These are phyloP conservation scores for Lasioglossum oenotherae DNA, from an alignment of 2,888 invertebrate genomes.

Conservation along the genomic window DNA sequence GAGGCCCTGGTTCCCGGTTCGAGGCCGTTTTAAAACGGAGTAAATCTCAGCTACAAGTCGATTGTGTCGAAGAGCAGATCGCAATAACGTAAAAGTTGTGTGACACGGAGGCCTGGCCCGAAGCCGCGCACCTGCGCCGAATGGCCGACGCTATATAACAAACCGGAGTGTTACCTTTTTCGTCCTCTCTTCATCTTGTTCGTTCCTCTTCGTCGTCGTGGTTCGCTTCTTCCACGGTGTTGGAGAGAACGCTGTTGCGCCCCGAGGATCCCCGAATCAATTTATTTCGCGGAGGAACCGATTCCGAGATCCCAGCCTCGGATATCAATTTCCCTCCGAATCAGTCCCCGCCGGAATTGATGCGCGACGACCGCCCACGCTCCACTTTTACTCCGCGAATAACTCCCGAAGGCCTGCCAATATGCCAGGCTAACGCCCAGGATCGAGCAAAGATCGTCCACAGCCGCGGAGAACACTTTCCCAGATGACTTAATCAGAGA, in stretches of 20 bases:
- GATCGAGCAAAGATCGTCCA: neutral
- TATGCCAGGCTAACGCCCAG: neutral
- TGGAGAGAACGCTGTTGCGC: conserved; percentile 28
- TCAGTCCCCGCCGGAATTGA: conserved; percentile 13
- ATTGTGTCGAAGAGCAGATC: conserved; percentile 45
- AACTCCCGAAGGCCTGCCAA: neutral
- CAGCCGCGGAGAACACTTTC: neutral
- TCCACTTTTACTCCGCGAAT: conserved; percentile 5
- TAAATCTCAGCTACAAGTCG: conserved; percentile 61
- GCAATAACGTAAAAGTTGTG: conserved; percentile 47
- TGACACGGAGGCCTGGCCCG: conserved; percentile 29
- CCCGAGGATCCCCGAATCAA: conserved; percentile 12
- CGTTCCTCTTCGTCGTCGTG: neutral
- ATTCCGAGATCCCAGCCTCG: conserved; percentile 12
- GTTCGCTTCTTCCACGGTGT: neutral
- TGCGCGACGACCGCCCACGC: conserved; percentile 7
- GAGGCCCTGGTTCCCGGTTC: conserved; percentile 26
- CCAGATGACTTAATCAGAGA: neutral
- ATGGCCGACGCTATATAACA: conserved; percentile 30
- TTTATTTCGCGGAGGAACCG: conserved; percentile 25
- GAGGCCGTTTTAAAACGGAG: conserved; percentile 38
- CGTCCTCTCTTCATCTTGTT: neutral
- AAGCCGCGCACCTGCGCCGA: conserved; percentile 41
- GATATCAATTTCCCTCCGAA: conserved; percentile 30
- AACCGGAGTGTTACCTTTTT: neutral